phyloP scores from a whole-genome alignment of 2,888 invertebrate species.

The Troilus luridus region DNA sequence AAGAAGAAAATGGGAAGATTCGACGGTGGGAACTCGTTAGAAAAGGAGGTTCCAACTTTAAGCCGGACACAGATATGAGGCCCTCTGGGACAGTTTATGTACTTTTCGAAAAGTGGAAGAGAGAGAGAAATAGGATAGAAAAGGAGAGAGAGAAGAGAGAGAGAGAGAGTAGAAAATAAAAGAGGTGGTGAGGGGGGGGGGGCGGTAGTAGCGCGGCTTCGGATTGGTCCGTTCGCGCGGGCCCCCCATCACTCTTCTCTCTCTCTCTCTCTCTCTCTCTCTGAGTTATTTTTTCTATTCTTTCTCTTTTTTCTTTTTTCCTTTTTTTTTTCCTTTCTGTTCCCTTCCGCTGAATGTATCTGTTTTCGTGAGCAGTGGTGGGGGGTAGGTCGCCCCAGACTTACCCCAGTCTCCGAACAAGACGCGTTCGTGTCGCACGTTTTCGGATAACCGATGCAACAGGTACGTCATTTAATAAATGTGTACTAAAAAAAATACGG shows the following conservation, averaged over 20 bases:
- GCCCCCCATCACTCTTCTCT: conserved; percentile 57
- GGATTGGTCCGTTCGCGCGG: conserved; percentile 60
- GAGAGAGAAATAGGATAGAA: not conserved
- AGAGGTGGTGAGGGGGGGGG: conserved; percentile 47
- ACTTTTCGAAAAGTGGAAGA: conserved; percentile 32
- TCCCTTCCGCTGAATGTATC: conserved; percentile 52
- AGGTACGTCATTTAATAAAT: conserved; percentile 48
- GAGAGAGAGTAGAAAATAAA: conserved; percentile 43
- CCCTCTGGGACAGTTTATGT: conserved; percentile 41
- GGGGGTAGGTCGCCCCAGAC: conserved; percentile 21
- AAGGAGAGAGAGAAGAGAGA: conserved; percentile 11
- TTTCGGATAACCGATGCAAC: conserved; percentile 53
- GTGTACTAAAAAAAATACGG: not conserved
- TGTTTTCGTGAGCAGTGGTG: conserved; percentile 3
- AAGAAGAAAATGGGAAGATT: conserved; percentile 26
- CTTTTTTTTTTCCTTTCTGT: conserved; percentile 60
- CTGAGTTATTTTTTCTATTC: conserved; percentile 61
- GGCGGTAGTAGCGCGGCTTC: conserved; percentile 53
- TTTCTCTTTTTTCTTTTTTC: conserved; percentile 62
- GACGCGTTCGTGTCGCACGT: conserved; percentile 33
- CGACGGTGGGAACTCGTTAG: conserved; percentile 38
- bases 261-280: conserved; percentile 64
- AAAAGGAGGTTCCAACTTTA: conserved; percentile 42
- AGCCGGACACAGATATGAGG: conserved; percentile 48
- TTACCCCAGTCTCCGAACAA: conserved; percentile 17